Evolutionary conservation across 2,113 vertebrate genomes (phyloP), one percentile per base, ranked within the genome.

Genomic region (Passer domesticus): DNA sequence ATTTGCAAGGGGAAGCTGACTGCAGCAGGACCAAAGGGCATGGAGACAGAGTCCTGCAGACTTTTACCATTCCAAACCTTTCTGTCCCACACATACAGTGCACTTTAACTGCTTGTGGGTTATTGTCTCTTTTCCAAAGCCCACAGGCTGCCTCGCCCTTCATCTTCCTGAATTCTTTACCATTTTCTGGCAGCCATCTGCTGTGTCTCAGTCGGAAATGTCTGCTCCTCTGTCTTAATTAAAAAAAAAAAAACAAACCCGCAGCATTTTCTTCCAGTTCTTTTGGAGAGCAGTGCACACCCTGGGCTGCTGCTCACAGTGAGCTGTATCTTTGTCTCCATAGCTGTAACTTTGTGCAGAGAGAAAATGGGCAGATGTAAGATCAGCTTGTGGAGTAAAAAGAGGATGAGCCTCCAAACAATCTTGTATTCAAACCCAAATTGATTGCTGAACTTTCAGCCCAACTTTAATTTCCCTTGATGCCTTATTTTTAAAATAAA

Each of bases 131-230:
- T 83, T 94, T 96, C 96, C 93, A 97, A 95, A 93, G 87, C 91
- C 85, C 94, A 93, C 91, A 96, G 91, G 75, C 96, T 94, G 96
- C 94, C 93, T 95, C 83, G 56, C 93, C 96, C 93, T 96, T 95
- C 95, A 95, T 93, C 94, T 95, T 96, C 89, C 94, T 97, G 95
- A 95, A 95, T 93, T 96, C 94, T 96, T 97, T 94, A 92, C 93
- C 66, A 90, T 95, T 96, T 97, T 97, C 93, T 96, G 96, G 96
- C 84, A 96, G 85, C 84, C 85, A 81, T 96, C 92, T 92, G 80
- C 95, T 87, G 83, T 75, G 82, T 89, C 94, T 97, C 92, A 85
- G 59, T 94, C 50, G 35, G 96, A 96, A 96, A 96, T 90, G 80
- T 94, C 93, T 96, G 92, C 86, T 96, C 90, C 81, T 90, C 84